phyloP scores from a whole-genome alignment of 2,113 vertebrate genomes.

The Eulemur rufifrons region DNA sequence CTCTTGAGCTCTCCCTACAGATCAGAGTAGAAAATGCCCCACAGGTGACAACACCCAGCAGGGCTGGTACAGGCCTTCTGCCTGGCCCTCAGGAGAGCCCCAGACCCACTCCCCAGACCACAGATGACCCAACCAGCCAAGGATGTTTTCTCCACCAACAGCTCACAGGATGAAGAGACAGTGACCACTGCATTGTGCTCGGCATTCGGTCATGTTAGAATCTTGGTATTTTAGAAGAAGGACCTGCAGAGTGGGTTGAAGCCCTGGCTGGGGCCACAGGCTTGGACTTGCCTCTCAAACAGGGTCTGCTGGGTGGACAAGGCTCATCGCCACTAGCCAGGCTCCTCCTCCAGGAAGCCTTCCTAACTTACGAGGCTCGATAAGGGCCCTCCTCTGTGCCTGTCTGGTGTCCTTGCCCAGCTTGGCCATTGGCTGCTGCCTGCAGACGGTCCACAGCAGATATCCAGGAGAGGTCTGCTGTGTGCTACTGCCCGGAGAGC shows the following conservation, averaged over 20 bases:
- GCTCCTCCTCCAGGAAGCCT: neutral
- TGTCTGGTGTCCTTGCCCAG: neutral
- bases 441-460: neutral
- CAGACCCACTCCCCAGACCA: neutral
- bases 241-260: no score
- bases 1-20: neutral
- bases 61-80: neutral
- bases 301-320: neutral
- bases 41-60: neutral
- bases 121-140: neutral
- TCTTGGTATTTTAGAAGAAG: neutral
- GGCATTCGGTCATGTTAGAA: neutral
- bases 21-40: neutral
- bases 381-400: neutral
- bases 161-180: neutral
- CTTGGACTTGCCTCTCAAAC: neutral
- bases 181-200: rapidly evolving
- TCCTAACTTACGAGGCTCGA: neutral
- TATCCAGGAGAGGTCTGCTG: neutral
- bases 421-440: neutral
- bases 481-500: no score
- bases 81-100: neutral
- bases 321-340: neutral
- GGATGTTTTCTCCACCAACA: neutral
- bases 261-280: neutral